Evolutionary conservation across 2,888 invertebrate genomes (phyloP).

Genomic region (Melikaiella ostensackeni): DNA sequence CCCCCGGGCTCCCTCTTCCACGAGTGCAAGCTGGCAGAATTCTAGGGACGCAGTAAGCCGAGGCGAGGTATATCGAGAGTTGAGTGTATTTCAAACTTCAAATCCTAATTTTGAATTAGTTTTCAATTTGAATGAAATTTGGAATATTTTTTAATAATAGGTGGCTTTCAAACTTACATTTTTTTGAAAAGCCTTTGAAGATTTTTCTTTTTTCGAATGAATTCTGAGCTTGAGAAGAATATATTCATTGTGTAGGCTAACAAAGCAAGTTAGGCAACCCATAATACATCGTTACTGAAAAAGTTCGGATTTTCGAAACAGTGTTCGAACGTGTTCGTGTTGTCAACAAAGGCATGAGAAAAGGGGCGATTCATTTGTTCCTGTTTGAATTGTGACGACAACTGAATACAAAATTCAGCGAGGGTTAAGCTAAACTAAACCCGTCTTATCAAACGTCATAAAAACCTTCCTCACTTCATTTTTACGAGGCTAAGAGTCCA

Average conservation of each 20-base stretch:
- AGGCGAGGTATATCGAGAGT: too few species aligned
- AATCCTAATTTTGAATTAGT: too few species aligned
- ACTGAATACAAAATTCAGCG: slow-evolving; percentile 69
- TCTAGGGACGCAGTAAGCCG: too few species aligned
- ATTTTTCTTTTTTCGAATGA: not conserved
- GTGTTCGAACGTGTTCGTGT: slow-evolving; percentile 66
- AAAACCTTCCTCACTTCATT: slow-evolving; percentile 51
- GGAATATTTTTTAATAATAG: too few species aligned
- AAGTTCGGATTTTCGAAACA: slow-evolving; percentile 55
- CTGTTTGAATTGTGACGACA: slow-evolving; percentile 71
- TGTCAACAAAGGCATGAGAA: slow-evolving; percentile 63
- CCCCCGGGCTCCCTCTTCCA: too few species aligned
- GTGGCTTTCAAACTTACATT: too few species aligned
- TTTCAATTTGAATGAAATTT: too few species aligned
- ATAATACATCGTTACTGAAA: slow-evolving; percentile 59
- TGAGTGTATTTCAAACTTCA: too few species aligned
- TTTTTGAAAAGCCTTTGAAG: not conserved
- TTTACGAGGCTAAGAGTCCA: not conserved
- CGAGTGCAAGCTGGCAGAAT: too few species aligned
- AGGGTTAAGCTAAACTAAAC: slow-evolving; percentile 40
- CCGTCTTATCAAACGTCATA: slow-evolving; percentile 60
- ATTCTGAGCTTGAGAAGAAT: slow-evolving; percentile 1
- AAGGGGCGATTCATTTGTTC: slow-evolving; percentile 65
- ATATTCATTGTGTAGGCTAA: not conserved
- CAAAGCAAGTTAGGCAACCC: slow-evolving; percentile 28